Percentiles rank a stretch among this genome's conserved stretches.
Evolutionary conservation across 2,113 vertebrate genomes (phyloP).

Genomic region (Grammomys dolichurus): DNA sequence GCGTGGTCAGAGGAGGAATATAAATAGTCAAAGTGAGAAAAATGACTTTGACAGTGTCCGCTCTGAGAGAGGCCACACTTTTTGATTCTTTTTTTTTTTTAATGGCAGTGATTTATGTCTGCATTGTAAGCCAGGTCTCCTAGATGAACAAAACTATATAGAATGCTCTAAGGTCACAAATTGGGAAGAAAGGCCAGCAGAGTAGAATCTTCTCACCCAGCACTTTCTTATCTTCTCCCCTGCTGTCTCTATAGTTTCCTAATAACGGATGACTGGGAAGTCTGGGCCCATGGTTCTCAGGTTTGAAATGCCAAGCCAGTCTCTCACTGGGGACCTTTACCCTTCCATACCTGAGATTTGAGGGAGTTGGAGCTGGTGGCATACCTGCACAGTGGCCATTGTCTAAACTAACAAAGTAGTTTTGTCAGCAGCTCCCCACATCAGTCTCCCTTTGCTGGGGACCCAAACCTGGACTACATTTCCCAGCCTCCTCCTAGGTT

Average conservation of each 20-base stretch:
- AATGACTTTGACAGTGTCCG: neutral
- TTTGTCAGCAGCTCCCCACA: neutral
- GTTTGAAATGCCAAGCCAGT: neutral
- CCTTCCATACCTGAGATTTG: neutral
- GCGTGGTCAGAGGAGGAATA: neutral
- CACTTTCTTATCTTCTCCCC: slow-evolving; percentile 28
- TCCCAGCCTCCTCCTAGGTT: neutral
- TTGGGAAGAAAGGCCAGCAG: neutral
- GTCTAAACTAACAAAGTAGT: neutral
- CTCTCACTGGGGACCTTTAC: neutral
- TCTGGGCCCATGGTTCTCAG: neutral
- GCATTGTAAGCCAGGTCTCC: slow-evolving; percentile 24
- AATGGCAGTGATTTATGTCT: slow-evolving; percentile 70
- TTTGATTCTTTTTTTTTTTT: neutral
- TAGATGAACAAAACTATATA: slow-evolving; percentile 10
- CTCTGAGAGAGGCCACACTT: slow-evolving; percentile 44
- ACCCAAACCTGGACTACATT: neutral
- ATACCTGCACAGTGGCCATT: neutral
- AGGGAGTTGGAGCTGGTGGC: neutral
- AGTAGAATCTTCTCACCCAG: neutral
- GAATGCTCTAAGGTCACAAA: neutral
- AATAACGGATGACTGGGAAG: neutral
- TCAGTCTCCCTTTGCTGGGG: neutral
- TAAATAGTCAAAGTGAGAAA: neutral
- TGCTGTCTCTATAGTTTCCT: neutral